phyloP scores from a whole-genome alignment of 1,140 invertebrate species.

The Zaprionus africanus region DNA sequence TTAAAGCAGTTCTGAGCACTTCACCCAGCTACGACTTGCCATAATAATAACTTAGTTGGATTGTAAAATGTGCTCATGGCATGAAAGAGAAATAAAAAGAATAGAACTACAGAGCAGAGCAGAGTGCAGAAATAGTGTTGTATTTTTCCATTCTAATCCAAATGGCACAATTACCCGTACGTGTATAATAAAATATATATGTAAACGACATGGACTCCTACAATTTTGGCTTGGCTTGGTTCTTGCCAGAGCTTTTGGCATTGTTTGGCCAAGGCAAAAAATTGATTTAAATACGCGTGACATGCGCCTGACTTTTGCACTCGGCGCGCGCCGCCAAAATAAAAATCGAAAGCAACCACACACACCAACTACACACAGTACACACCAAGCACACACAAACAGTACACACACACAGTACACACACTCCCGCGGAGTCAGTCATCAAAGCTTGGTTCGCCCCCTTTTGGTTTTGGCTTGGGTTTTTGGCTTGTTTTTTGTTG shows the following conservation, averaged over 20 bases:
- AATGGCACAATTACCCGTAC: conserved; percentile 15
- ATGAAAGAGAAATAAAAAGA: neutral
- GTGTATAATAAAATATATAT: conserved; percentile 10
- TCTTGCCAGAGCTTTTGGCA: conserved; percentile 24
- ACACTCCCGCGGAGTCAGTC: conserved; percentile 27
- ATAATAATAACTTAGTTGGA: conserved; percentile 1
- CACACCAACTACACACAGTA: conserved; percentile 9
- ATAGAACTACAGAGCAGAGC: neutral
- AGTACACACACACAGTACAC: neutral
- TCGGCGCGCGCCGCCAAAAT: conserved; percentile 55
- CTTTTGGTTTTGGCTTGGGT: conserved; percentile 23
- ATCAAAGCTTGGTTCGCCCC: conserved; percentile 47
- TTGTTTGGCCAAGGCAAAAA: conserved; percentile 30
- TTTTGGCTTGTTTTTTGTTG: conserved; percentile 27
- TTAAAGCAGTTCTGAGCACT: neutral
- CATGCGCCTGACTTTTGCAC: conserved; percentile 79
- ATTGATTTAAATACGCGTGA: conserved; percentile 80
- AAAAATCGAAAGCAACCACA: conserved; percentile 52
- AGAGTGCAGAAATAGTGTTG: neutral
- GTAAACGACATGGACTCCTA: conserved; percentile 3
- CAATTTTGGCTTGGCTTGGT: conserved; percentile 1
- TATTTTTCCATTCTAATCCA: conserved; percentile 36
- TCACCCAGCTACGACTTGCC: neutral
- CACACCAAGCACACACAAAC: conserved; percentile 1
- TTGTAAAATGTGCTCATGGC: conserved; percentile 1